phyloP scores from a whole-genome alignment of 2,113 vertebrate species.

The Dendrocopos noguchii region DNA sequence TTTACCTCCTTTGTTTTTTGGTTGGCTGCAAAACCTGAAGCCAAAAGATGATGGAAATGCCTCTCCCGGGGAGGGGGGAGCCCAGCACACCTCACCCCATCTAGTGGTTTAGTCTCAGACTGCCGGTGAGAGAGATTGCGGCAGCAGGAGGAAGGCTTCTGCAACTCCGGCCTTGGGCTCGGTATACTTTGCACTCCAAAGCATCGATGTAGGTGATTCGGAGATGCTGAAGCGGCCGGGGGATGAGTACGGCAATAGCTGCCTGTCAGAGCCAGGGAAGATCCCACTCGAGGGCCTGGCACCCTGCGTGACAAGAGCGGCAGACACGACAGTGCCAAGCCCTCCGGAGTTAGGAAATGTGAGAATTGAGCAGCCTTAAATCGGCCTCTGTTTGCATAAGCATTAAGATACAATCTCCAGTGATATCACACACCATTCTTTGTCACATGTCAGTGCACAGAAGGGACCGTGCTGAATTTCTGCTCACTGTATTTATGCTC shows the following conservation, averaged over 20 bases:
- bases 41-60: slow-evolving; percentile 31
- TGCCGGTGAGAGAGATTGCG: slow-evolving; percentile 7
- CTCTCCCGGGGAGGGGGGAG: slow-evolving; percentile 19
- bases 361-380: slow-evolving; percentile 7
- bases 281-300: not conserved
- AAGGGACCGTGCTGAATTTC: not conserved
- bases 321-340: not conserved
- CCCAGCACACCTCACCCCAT: slow-evolving; percentile 70
- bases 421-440: not conserved
- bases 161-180: not conserved
- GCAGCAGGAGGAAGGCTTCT: not conserved
- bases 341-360: not conserved
- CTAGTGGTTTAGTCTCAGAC: slow-evolving; percentile 69
- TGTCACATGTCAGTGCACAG: not conserved
- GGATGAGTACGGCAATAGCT: not conserved
- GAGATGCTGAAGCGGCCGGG: not conserved
- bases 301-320: not conserved
- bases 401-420: not conserved
- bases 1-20: slow-evolving; percentile 66
- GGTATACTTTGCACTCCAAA: not conserved
- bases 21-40: slow-evolving; percentile 45
- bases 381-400: slow-evolving; percentile 20
- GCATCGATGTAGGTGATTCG: not conserved
- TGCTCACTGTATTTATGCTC: not conserved
- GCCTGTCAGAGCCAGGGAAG: not conserved